Percentiles rank a stretch among this genome's conserved stretches.
These are phyloP conservation scores for Remorina albescens DNA, from an alignment of 2,797 vertebrate species.

Conservation along the genomic window DNA sequence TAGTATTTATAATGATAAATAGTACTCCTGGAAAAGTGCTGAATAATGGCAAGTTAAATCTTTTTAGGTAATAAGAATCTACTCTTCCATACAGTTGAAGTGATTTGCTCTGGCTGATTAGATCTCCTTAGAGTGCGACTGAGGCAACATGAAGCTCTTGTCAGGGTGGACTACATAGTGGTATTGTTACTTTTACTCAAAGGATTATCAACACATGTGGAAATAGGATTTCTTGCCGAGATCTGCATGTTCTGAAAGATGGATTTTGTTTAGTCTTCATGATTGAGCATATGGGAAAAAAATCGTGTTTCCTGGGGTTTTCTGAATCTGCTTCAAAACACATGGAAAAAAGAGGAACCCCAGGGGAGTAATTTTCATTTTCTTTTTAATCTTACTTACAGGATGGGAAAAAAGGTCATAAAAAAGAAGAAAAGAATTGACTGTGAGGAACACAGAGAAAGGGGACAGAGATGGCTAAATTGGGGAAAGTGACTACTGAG, in stretches of 20 bases:
- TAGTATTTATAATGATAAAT: not conserved
- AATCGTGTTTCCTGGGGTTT: not conserved
- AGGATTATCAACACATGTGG: not conserved
- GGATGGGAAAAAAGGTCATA: constrained; percentile 8
- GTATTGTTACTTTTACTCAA: not conserved
- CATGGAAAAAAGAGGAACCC: not conserved
- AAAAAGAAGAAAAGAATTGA: not conserved
- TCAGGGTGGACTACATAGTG: not conserved
- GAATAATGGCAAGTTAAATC: not conserved
- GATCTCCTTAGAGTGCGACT: not conserved
- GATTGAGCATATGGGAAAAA: not conserved
- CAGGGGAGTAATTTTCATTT: not conserved
- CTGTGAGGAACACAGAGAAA: constrained; percentile 1
- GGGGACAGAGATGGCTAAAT: constrained; percentile 6
- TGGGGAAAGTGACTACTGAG: constrained; percentile 10
- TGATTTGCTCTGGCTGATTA: too few species aligned
- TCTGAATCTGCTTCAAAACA: not conserved
- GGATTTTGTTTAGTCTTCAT: not conserved
- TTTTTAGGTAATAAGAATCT: too few species aligned
- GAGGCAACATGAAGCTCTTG: not conserved
- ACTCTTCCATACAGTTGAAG: too few species aligned
- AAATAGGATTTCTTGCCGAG: not conserved
- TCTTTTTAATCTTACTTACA: constrained; percentile 14
- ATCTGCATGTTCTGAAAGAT: not conserved
- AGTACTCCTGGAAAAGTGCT: not conserved